These are phyloP conservation scores for Marisa cornuarietis DNA, from an alignment of 1,140 invertebrate species.

Conservation along the genomic window DNA sequence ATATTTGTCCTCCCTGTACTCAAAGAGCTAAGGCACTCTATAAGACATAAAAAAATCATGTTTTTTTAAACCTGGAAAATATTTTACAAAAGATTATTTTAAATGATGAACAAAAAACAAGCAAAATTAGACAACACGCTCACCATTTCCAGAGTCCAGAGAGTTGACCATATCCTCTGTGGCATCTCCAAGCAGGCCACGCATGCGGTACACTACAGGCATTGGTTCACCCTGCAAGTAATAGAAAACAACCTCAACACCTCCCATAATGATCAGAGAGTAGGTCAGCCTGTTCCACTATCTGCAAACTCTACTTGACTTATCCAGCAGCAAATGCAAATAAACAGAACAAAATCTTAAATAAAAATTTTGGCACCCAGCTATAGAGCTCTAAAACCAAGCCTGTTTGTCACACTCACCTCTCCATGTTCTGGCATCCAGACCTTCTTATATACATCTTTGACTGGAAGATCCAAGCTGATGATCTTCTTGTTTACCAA, in stretches of 20 bases:
- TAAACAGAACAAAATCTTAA: too few relatives aligned
- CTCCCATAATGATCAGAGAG: too few relatives aligned
- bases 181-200: conserved; percentile 94
- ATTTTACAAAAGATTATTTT: background rate
- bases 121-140: background rate
- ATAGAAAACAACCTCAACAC: too few relatives aligned
- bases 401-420: conserved; percentile 33
- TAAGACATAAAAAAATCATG: too few relatives aligned
- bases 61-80: too few relatives aligned
- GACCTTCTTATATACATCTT: conserved; percentile 79
- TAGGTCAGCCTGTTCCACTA: too few relatives aligned
- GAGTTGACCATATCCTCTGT: conserved; percentile 98
- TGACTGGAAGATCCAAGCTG: conserved; percentile 92
- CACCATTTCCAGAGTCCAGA: conserved; percentile 80
- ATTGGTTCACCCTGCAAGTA: conserved; percentile 84
- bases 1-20: too few relatives aligned
- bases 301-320: too few relatives aligned
- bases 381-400: background rate
- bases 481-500: conserved; percentile 99
- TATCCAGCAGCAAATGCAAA: too few relatives aligned
- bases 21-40: too few relatives aligned
- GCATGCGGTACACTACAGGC: conserved; percentile 98
- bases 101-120: background rate
- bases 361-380: background rate
- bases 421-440: conserved; percentile 80